A percentile compares a stretch with the other conserved stretches of the same genome.
Evolutionary conservation across 2,113 vertebrate species (phyloP).

Genomic region (Furnarius figulus): DNA sequence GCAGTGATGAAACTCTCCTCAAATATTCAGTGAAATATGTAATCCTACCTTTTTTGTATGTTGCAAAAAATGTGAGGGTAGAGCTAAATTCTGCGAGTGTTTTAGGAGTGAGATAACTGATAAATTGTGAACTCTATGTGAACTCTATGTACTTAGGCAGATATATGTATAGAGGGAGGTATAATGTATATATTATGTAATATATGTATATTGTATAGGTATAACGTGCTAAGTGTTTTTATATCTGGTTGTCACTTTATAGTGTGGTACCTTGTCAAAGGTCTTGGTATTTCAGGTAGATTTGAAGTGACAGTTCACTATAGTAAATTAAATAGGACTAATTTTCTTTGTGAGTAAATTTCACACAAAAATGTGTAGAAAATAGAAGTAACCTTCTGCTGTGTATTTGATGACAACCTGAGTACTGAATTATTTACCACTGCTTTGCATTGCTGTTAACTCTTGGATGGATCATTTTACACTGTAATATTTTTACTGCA

Average conservation of each 20-base stretch:
- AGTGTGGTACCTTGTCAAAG: background rate
- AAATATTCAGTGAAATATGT: background rate
- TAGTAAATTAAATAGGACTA: background rate
- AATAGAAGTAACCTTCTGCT: constrained; percentile 15
- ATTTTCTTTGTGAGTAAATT: constrained; percentile 8
- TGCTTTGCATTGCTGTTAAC: constrained; percentile 58
- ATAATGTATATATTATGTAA: background rate
- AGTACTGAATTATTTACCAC: constrained; percentile 71
- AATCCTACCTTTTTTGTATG: background rate
- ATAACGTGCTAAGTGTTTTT: background rate
- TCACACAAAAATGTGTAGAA: background rate
- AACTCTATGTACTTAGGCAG: background rate
- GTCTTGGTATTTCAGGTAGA: background rate
- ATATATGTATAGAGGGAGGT: background rate
- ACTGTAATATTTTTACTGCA: constrained; percentile 33
- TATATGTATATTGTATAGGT: background rate
- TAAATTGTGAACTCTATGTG: background rate
- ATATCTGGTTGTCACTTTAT: background rate
- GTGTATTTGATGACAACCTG: background rate
- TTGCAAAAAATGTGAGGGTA: background rate
- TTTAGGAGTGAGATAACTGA: background rate
- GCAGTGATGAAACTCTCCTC: background rate
- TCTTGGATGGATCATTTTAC: constrained; percentile 64
- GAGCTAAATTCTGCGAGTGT: background rate
- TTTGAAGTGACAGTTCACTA: background rate